Evolutionary conservation across 2,888 invertebrate species (phyloP), one percentile per base, ranked within the genome.

Genomic region (Anorthoa munda): DNA sequence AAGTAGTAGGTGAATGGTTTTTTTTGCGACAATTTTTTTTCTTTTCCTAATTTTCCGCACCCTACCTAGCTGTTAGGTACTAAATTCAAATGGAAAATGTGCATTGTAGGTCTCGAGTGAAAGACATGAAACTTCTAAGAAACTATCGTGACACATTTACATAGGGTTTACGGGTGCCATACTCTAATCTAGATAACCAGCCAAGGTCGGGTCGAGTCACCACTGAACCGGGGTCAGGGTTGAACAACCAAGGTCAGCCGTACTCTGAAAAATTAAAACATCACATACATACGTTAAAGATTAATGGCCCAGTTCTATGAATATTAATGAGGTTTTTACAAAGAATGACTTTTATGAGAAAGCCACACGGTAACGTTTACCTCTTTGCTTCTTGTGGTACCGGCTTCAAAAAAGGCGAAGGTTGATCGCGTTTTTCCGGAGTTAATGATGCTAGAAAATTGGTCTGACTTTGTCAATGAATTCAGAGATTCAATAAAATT

Each of bases 191-290:
- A 21, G 63, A 7, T 59, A 53, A 79, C 71, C 67, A 79, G 61
- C 51, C 48, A 71, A 65, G 76, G 79, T 61, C 55, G 13, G 45
- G 50, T 75, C 55, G 60, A 58, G 23, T 65, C 50, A 56, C 74
- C 58, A 45, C 45, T 61, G 23, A 31, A 48, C 60, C n/a, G 26
- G 39, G 75, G 81, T 79, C 77, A 68, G n/a, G 81, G 77, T 23
- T n/a, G 9, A 21, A 23, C 26, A 48, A 46, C 45, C 21, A 72
- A 75, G 75, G 78, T 59, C 58, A 66, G 23, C 18, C 18, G 23
- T 71, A 58, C 26, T 60, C 48, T 46, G 63, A 70, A 71, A 76
- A 71, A 80, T 65, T 67, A 65, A 72, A 68, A 80, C 53, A 76
- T 77, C 53, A 75, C 63, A 63, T 68, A 63, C 48, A 55, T 26